Evolutionary conservation across 2,797 vertebrate species (phyloP), one percentile per base, ranked within the genome.

Genomic region (Lagodon rhomboides): DNA sequence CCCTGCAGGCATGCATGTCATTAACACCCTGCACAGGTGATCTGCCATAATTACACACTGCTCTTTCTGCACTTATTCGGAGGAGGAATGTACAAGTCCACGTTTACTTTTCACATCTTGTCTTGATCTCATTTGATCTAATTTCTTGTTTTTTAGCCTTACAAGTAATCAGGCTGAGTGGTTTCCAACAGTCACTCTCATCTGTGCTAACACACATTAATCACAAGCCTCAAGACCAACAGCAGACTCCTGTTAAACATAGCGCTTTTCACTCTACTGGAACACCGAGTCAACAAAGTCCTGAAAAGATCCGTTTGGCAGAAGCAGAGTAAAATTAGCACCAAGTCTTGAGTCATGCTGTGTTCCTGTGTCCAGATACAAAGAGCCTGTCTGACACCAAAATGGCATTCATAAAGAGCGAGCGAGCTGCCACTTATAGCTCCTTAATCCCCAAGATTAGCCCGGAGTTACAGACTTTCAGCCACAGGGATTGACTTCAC

Each of bases 381-480:
- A 63, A 67, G n/a, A 80, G 59, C 34, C 71, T 71, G 80, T 87
- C 67, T 78, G 84, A 87, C 67, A 82, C 69, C 84, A 76, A 90
- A 85, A 86, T 83, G 87, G 85, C 85, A 83, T 87, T 91, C 88
- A 91, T 80, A 81, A 87, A 91, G 91, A 89, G 79, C 77, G 75
- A 91, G 80, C 46, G 20, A 76, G 78, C 64, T 84, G 87, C 90
- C 91, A 89, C 86, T 93, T 95, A 91, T 94, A 95, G 91, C 88
- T 67, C 53, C 70, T 77, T 93, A 94, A 95, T 95, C 91, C 92
- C 62, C n/a, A 34, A 92, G 94, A 95, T 95, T 93, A 95, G 85
- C 88, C 61, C 4, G 61, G 91, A 92, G 90, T 86, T 92, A 94
- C 79, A 89, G 89, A 87, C 87, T 89, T 91, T 90, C 84, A 90